Evolutionary conservation across 2,113 vertebrate genomes (phyloP), one percentile per base, ranked within the genome.

Genomic region (Pimephales promelas): DNA sequence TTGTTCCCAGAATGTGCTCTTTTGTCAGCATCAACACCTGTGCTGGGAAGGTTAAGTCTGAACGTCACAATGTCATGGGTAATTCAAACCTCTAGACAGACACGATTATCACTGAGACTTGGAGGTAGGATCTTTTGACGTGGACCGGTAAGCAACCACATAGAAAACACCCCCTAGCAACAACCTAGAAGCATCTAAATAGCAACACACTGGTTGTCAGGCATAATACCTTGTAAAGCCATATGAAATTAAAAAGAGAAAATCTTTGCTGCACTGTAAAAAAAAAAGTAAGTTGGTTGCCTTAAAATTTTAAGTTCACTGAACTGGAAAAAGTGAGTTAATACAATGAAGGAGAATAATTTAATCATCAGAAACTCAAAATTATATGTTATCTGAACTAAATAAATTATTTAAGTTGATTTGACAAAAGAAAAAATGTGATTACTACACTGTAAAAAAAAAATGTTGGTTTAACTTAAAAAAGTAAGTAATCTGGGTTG

Each of bases 41-140:
- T 74, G 76, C 28, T 57, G 20, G 31, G 52, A 70, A 61, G 68
- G 54, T 36, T 72, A 24, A 71, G 24, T 68, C 26, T 54, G 68
- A 82, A 64, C 78, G 74, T 87, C 83, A 89, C 13, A 45, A 54
- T 56, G 45, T 62, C 70, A 71, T 84, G 78, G 62, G 61, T 79
- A 70, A 72, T 82, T 66, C 62, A 87, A 79, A 34, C 40, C 72
- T 20, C 43, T 68, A n/a, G 40, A 47, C 70, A 14, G 70, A 47
- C 11, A 45, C 24, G 13, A 71, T 45, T 45, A 71, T 45, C 34
- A 43, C n/a, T 43, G 10, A 43, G 22, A 36, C 10, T 40, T 40
- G 9, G 0, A n/a, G 20, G 20, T 70, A 22, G 68, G 40, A 36
- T 36, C 16, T 36, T 68, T 16, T 71, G 22, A 24, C 20, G 10